A percentile compares a stretch with the other conserved stretches of the same genome.
These are phyloP conservation scores for Agapornis canus DNA, from an alignment of 2,797 vertebrate genomes.

Conservation along the genomic window DNA sequence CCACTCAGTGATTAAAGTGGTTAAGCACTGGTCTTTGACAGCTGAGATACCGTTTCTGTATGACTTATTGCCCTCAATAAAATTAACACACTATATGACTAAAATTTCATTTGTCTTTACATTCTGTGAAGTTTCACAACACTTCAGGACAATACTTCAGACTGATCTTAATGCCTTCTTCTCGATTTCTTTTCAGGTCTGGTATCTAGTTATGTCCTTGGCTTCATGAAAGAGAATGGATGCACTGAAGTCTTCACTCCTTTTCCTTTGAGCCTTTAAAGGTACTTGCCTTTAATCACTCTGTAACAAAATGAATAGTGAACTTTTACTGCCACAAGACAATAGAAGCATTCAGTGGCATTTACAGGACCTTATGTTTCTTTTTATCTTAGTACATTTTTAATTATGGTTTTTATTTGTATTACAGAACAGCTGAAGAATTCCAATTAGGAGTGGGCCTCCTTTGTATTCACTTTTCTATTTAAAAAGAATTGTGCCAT, in stretches of 20 bases:
- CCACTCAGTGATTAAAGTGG: neutral
- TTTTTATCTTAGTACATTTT: slow-evolving; percentile 28
- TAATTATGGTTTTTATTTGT: slow-evolving; percentile 31
- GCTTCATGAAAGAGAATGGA: neutral
- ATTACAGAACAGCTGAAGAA: neutral
- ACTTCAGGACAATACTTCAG: neutral
- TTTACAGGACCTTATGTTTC: slow-evolving; percentile 47
- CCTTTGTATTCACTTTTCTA: neutral
- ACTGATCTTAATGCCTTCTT: neutral
- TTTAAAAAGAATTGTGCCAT: neutral
- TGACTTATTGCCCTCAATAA: neutral
- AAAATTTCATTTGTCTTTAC: neutral
- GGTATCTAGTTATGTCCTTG: neutral
- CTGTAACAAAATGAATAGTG: slow-evolving; percentile 2
- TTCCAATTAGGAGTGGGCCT: neutral
- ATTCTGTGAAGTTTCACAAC: neutral
- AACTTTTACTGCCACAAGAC: slow-evolving; percentile 3
- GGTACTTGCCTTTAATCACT: slow-evolving; percentile 5
- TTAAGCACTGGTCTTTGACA: neutral
- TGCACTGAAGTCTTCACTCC: neutral
- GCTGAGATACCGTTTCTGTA: neutral
- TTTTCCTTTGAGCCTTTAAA: neutral
- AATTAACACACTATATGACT: neutral
- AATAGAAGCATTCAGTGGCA: neutral
- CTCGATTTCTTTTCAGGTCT: neutral